These are phyloP conservation scores for Hemitrygon akajei DNA, from an alignment of 2,797 vertebrate genomes.

Conservation along the genomic window DNA sequence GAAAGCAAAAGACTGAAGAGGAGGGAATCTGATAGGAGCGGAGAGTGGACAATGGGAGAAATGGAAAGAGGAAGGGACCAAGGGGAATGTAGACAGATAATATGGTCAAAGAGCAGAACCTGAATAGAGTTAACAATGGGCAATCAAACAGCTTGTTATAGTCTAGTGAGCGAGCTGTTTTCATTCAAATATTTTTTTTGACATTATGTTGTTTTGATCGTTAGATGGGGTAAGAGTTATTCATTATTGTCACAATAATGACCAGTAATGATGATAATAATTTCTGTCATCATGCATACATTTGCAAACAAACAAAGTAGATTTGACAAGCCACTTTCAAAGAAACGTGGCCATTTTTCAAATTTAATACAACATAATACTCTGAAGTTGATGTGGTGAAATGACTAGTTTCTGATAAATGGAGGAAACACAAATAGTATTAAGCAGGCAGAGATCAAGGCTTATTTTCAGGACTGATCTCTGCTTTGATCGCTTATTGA, in stretches of 20 bases:
- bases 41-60: too few species aligned
- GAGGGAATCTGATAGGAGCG: too few species aligned
- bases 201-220: neutral
- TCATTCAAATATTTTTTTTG: neutral
- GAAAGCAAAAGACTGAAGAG: too few species aligned
- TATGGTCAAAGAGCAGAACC: too few species aligned
- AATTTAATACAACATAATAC: too few species aligned
- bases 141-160: neutral
- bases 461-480: neutral
- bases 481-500: neutral
- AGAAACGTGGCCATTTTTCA: neutral
- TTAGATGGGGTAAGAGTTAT: neutral
- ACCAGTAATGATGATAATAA: neutral
- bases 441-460: neutral
- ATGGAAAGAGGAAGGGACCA: too few species aligned
- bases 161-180: too few species aligned
- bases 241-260: neutral
- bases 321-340: slow-evolving; percentile 23
- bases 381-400: neutral
- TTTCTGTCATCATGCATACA: neutral
- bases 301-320: neutral
- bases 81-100: too few species aligned
- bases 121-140: too few species aligned
- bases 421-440: neutral
- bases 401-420: neutral